Percentiles rank a stretch among this genome's conserved stretches.
Evolutionary conservation across 2,797 vertebrate genomes (phyloP).

Genomic region (Bucorvus abyssinicus): DNA sequence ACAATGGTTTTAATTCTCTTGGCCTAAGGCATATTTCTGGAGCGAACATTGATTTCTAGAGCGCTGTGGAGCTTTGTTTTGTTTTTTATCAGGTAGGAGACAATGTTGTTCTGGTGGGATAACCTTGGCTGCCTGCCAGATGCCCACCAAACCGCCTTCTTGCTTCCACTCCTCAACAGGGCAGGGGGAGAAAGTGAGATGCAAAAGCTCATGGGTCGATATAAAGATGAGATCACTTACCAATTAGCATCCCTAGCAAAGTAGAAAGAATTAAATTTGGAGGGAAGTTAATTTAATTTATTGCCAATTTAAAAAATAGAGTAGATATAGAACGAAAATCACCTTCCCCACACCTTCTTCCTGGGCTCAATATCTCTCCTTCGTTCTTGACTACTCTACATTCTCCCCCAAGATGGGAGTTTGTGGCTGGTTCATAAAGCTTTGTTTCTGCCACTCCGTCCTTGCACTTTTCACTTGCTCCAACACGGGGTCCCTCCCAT

Average conservation of each 20-base stretch:
- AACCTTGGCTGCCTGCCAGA: neutral
- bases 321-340: neutral
- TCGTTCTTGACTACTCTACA: neutral
- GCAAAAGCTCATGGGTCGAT: neutral
- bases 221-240: neutral
- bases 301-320: neutral
- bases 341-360: neutral
- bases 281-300: neutral
- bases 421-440: neutral
- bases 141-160: neutral
- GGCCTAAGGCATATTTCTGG: neutral
- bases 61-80: neutral
- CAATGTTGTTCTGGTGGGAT: neutral
- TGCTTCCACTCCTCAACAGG: neutral
- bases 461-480: neutral
- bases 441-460: neutral
- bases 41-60: neutral
- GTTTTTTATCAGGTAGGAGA: neutral
- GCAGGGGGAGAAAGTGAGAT: neutral
- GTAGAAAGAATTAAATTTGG: neutral
- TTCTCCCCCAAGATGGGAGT: rapidly evolving
- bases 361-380: neutral
- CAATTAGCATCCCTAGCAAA: neutral
- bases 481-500: rapidly evolving
- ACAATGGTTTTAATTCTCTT: neutral